A percentile compares a stretch with the other conserved stretches of the same genome.
These are phyloP conservation scores for Forbesichthys agassizii DNA, from an alignment of 2,113 vertebrate genomes.

Conservation along the genomic window DNA sequence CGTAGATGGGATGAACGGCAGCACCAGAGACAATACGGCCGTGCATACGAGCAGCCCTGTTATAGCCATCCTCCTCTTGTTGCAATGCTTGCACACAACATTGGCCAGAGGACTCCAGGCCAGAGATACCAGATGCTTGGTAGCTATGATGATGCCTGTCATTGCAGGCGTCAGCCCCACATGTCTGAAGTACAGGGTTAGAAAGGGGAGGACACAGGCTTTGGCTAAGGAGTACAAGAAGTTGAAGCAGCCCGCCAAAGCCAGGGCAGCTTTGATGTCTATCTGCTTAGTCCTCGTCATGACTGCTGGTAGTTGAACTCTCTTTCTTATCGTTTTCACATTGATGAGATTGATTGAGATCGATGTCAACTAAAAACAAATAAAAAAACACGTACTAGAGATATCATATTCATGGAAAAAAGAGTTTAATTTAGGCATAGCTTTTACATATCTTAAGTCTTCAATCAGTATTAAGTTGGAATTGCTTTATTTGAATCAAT, in stretches of 20 bases:
- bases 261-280: conserved; percentile 78
- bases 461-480: too few species aligned
- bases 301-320: conserved; percentile 14
- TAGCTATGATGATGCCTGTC: conserved; percentile 81
- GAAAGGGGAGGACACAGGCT: conserved; percentile 83
- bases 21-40: conserved; percentile 63
- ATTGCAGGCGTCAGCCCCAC: conserved; percentile 81
- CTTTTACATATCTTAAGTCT: too few species aligned
- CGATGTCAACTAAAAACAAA: neutral
- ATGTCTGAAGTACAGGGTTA: conserved; percentile 85
- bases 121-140: conserved; percentile 73
- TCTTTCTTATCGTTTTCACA: conserved; percentile 14
- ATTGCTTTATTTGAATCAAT: too few species aligned
- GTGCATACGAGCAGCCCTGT: conserved; percentile 74
- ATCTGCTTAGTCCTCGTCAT: conserved; percentile 84
- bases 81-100: conserved; percentile 72
- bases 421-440: too few species aligned
- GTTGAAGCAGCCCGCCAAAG: conserved; percentile 78
- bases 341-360: conserved; percentile 25
- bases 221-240: conserved; percentile 76
- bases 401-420: too few species aligned
- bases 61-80: conserved; percentile 77
- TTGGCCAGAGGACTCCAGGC: conserved; percentile 77
- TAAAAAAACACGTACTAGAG: neutral
- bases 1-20: conserved; percentile 75